A percentile compares a stretch with the other conserved stretches of the same genome.
phyloP scores from a whole-genome alignment of 2,888 invertebrate genomes.

The Hirtodrosophila confusa region DNA sequence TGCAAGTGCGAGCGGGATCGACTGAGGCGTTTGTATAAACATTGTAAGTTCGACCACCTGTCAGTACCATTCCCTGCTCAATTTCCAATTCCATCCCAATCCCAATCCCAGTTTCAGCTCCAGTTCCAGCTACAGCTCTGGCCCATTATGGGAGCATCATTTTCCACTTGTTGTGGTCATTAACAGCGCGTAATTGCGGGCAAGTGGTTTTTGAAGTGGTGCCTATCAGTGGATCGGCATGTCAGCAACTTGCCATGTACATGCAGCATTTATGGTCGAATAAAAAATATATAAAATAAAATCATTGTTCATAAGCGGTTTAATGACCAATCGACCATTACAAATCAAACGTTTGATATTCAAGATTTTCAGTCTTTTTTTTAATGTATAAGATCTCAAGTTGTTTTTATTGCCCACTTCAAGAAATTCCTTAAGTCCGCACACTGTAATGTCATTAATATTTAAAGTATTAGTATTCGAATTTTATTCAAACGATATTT shows the following conservation, averaged over 20 bases:
- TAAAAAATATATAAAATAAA: background rate
- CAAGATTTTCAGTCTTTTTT: too few species aligned
- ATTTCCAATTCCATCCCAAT: background rate
- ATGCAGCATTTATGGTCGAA: constrained; percentile 1
- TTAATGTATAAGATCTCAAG: too few species aligned
- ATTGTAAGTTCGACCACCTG: constrained; percentile 53
- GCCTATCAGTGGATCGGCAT: constrained; percentile 23
- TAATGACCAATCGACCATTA: too few species aligned
- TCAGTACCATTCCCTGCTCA: constrained; percentile 32
- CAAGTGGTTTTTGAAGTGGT: constrained; percentile 62
- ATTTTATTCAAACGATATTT: too few species aligned
- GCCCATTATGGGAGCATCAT: constrained; percentile 62
- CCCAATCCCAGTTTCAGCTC: background rate
- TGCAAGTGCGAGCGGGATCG: background rate
- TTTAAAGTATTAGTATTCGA: too few species aligned
- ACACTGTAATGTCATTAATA: too few species aligned
- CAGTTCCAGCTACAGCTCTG: background rate
- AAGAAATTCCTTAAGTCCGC: too few species aligned
- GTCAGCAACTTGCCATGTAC: constrained; percentile 36
- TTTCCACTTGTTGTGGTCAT: constrained; percentile 77
- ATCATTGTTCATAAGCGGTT: too few species aligned
- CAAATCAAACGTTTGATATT: too few species aligned
- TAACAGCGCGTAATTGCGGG: constrained; percentile 73
- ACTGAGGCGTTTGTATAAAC: constrained; percentile 22
- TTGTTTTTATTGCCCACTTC: too few species aligned